Conservation (phyloP, 1,140 invertebrate species). For the Parasteatoda tepidariorum region DNA sequence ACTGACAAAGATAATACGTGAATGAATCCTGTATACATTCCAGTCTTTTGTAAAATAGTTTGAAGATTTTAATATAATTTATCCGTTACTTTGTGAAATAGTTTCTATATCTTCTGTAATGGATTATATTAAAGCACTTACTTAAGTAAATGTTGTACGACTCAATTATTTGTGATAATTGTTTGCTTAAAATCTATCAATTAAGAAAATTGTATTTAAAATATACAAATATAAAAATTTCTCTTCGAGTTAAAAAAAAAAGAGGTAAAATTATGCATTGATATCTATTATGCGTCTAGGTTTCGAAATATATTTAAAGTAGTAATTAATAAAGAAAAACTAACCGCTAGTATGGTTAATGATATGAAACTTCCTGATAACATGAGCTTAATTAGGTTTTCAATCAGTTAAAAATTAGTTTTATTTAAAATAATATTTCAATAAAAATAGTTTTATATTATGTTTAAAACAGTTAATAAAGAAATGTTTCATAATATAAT, state of each 20-base stretch:
- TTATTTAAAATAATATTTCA: too few relatives aligned
- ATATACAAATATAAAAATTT: not conserved
- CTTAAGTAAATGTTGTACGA: slow-evolving; percentile 4
- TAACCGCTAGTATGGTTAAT: too few relatives aligned
- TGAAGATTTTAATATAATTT: slow-evolving; percentile 60
- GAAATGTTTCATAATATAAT: too few relatives aligned
- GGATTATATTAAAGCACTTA: slow-evolving; percentile 57
- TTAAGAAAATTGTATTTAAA: not conserved
- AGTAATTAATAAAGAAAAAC: too few relatives aligned
- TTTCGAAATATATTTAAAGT: too few relatives aligned
- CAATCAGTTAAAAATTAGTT: too few relatives aligned
- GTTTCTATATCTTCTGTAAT: slow-evolving; percentile 50
- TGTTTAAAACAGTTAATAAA: too few relatives aligned
- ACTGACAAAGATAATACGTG: slow-evolving; percentile 4
- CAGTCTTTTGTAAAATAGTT: slow-evolving; percentile 50
- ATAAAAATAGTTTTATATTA: too few relatives aligned
- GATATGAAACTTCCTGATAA: too few relatives aligned
- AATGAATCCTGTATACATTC: slow-evolving; percentile 53
- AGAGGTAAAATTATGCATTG: not conserved
- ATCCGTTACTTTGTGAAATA: slow-evolving; percentile 41
- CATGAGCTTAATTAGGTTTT: too few relatives aligned
- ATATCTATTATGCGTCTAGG: not conserved
- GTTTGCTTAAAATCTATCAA: too few relatives aligned
- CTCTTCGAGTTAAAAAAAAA: not conserved
- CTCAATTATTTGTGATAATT: not conserved